Conservation (phyloP, 2,888 invertebrate species). For the Electrophaes corylata region DNA sequence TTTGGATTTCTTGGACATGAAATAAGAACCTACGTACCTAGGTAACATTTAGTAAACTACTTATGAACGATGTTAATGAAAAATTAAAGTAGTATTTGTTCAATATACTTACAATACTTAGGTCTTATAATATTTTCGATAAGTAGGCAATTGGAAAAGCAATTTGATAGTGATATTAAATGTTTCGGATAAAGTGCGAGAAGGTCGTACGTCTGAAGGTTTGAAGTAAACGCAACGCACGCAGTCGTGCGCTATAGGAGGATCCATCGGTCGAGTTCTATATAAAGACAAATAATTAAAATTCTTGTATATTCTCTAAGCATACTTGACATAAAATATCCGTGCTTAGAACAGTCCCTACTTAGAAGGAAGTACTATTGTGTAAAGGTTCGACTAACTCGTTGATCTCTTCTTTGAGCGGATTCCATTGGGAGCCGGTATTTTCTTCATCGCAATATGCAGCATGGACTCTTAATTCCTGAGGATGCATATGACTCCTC, state of each 20-base stretch:
- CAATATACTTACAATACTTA: slow-evolving; percentile 40
- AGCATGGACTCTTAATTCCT: slow-evolving; percentile 49
- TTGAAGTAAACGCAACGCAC: not conserved
- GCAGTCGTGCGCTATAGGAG: slow-evolving; percentile 25
- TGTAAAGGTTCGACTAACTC: slow-evolving; percentile 45
- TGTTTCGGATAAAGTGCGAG: slow-evolving; percentile 36
- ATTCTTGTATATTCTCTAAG: slow-evolving; percentile 19
- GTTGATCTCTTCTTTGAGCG: slow-evolving; percentile 41
- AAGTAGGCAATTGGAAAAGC: slow-evolving; percentile 46
- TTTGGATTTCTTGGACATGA: slow-evolving; percentile 41
- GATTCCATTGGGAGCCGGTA: slow-evolving; percentile 22
- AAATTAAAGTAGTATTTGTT: slow-evolving; percentile 47
- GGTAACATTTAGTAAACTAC: slow-evolving; percentile 46
- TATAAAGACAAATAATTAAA: slow-evolving; percentile 50
- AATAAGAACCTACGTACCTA: not conserved
- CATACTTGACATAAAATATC: slow-evolving; percentile 46
- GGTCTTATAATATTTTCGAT: slow-evolving; percentile 48
- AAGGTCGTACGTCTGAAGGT: slow-evolving; percentile 6
- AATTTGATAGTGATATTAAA: slow-evolving; percentile 49
- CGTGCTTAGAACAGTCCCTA: slow-evolving; percentile 42
- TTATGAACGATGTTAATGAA: slow-evolving; percentile 52
- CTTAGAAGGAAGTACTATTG: slow-evolving; percentile 48
- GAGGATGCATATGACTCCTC: slow-evolving; percentile 51
- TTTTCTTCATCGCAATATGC: slow-evolving; percentile 56
- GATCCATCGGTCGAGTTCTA: slow-evolving; percentile 41